Evolutionary conservation across 2,113 vertebrate genomes (phyloP).

Genomic region (Camelus dromedarius): DNA sequence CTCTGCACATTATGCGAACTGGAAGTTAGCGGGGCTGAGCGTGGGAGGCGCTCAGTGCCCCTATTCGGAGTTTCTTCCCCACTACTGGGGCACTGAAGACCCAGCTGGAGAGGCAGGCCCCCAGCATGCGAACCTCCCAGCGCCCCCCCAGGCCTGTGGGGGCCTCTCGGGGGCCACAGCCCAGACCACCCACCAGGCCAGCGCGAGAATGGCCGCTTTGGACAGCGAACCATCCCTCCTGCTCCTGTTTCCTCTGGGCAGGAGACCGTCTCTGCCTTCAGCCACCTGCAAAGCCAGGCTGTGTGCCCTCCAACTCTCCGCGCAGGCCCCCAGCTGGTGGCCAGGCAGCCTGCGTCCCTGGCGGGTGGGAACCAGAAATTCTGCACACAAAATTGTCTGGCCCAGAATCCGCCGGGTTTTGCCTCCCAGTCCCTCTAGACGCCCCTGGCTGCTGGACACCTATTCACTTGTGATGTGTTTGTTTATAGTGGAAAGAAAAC

Average conservation of each 20-base stretch:
- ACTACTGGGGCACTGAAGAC: not conserved
- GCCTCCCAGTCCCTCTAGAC: conserved; percentile 54
- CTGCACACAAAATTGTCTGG: conserved; percentile 72
- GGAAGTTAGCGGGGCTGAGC: not conserved
- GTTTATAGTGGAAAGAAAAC: conserved; percentile 81
- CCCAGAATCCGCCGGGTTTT: not conserved
- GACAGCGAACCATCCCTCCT: not conserved
- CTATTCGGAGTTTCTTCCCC: not conserved
- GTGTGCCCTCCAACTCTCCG: conserved; percentile 29
- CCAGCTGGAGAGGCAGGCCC: not conserved
- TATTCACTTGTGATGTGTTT: conserved; percentile 85
- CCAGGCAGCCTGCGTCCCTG: conserved; percentile 54
- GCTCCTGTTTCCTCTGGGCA: not conserved
- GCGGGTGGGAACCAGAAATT: conserved; percentile 68
- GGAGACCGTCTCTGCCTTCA: conserved; percentile 31
- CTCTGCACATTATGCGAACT: conserved; percentile 72
- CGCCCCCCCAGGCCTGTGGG: not conserved
- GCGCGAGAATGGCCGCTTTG: not conserved
- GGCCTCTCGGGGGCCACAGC: not conserved
- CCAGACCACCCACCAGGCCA: not conserved
- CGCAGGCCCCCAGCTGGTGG: conserved; percentile 31
- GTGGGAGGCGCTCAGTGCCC: not conserved
- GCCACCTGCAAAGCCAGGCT: conserved; percentile 49
- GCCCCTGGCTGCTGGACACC: conserved; percentile 83
- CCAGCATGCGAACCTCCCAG: accelerated